Conservation (phyloP, 1,140 invertebrate species). For the Lithobius niger region DNA sequence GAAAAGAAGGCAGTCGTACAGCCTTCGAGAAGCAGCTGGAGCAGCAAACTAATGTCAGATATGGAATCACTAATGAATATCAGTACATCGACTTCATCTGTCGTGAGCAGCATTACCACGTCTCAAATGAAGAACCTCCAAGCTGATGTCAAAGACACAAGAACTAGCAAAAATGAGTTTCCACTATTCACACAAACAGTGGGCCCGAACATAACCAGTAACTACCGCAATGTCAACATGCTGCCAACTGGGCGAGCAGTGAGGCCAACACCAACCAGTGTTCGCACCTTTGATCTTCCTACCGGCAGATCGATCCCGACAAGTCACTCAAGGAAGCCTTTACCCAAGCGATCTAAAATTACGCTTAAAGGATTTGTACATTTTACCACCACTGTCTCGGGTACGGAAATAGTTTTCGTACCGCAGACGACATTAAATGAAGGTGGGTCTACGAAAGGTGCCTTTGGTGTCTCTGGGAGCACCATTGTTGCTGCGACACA, state of each 20-base stretch:
- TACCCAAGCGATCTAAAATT: background rate
- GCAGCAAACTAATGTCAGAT: too few relatives aligned
- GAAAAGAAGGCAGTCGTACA: too few relatives aligned
- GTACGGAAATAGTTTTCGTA: constrained; percentile 43
- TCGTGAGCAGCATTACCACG: background rate
- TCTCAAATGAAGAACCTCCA: background rate
- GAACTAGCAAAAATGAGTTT: background rate
- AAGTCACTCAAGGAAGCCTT: background rate
- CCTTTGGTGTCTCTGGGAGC: too few relatives aligned
- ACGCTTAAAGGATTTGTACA: constrained; percentile 59
- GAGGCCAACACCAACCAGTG: too few relatives aligned
- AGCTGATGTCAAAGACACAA: background rate
- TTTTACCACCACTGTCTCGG: constrained; percentile 78
- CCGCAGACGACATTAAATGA: constrained; percentile 19
- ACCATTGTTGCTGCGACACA: background rate
- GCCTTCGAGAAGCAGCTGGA: too few relatives aligned
- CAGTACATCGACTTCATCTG: background rate
- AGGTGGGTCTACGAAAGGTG: too few relatives aligned
- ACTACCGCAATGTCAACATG: too few relatives aligned
- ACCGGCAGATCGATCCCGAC: too few relatives aligned
- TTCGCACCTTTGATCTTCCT: too few relatives aligned
- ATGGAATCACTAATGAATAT: too few relatives aligned
- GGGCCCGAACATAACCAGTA: background rate
- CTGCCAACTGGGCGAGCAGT: too few relatives aligned
- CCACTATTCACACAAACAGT: background rate